A percentile compares a stretch with the other conserved stretches of the same genome.
phyloP scores from a whole-genome alignment of 2,797 vertebrate species.

The Syngnathus rostellatus region DNA sequence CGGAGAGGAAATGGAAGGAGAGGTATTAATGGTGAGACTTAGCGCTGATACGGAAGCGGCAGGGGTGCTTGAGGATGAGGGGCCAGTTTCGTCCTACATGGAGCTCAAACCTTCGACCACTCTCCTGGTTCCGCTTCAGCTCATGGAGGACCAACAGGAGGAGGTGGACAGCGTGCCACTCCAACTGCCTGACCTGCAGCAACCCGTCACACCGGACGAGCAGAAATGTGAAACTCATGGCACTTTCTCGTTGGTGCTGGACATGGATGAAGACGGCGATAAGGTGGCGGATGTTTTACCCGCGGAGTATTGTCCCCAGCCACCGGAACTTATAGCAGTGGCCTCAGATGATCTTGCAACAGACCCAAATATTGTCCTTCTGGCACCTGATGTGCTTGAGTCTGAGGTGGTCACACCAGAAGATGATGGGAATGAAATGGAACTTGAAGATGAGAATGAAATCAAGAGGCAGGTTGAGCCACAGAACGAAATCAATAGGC shows the following conservation, averaged over 20 bases:
- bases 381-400: not conserved
- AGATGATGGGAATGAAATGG: not conserved
- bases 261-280: slow-evolving; percentile 74
- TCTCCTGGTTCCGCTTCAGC: slow-evolving; percentile 69
- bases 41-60: slow-evolving; percentile 53
- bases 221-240: slow-evolving; percentile 54
- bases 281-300: slow-evolving; percentile 19
- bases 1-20: slow-evolving; percentile 54
- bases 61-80: slow-evolving; percentile 42
- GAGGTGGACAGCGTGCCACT: slow-evolving; percentile 56
- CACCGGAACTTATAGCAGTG: slow-evolving; percentile 9
- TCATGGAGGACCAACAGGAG: slow-evolving; percentile 65
- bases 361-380: not conserved
- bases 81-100: slow-evolving; percentile 54
- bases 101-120: slow-evolving; percentile 70
- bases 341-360: slow-evolving; percentile 9
- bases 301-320: slow-evolving; percentile 26
- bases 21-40: slow-evolving; percentile 67
- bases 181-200: slow-evolving; percentile 48
- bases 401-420: not conserved
- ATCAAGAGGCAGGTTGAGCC: not conserved
- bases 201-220: slow-evolving; percentile 54
- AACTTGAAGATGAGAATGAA: not conserved
- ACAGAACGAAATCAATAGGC: not conserved
- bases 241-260: slow-evolving; percentile 82